Base-by-base conservation (phyloP, 2,888 invertebrate species). In the Stratiomys singularior region DNA sequence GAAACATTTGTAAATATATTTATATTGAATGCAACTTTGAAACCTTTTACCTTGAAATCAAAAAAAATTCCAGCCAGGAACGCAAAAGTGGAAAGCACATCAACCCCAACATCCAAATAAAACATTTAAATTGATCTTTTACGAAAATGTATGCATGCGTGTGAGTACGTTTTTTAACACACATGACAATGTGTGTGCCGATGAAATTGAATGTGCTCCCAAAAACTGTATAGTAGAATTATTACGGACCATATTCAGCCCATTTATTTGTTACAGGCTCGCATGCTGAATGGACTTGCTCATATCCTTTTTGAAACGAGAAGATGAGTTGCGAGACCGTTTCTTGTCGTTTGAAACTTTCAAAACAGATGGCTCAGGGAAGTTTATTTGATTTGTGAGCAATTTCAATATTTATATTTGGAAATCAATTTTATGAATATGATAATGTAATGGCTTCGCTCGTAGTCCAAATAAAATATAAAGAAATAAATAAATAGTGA, bases 361-460 rank as follows among this genome's bases (percentile, higher is more conserved):
- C 67, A 67, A 46, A 67, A 27, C 67, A 67, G 67, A 67, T 67
- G 67, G 67, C 46, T 44, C 67, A 46, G 9, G 67, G 46, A 37
- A 37, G 44, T 67, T 30, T 67, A 67, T 44, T 44, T 67, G 67
- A 67, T 67, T 67, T 67, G 67, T 67, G 67, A 67, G 67, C 67
- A 46, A 67, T 67, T 67, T 67, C 67, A 67, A 67, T 67, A 67
- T 67, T 67, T 67, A 46, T 67, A 67, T 67, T 67, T 67, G 67
- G 46, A 67, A 67, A 67, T 67, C 67, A 67, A 67, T 67, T 67
- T 67, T 23, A 44, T 67, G 67, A 44, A 44, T 67, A 67, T 67
- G 67, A 67, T 67, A 67, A 67, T 67, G 67, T 67, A 67, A 67
- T 67, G 23, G 67, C 46, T 44, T 67, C 30, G 2, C 30, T 28